Percentiles rank a stretch among this genome's conserved stretches.
Evolutionary conservation across 2,888 invertebrate species (phyloP).

Genomic region (Dryobotodes eremita): DNA sequence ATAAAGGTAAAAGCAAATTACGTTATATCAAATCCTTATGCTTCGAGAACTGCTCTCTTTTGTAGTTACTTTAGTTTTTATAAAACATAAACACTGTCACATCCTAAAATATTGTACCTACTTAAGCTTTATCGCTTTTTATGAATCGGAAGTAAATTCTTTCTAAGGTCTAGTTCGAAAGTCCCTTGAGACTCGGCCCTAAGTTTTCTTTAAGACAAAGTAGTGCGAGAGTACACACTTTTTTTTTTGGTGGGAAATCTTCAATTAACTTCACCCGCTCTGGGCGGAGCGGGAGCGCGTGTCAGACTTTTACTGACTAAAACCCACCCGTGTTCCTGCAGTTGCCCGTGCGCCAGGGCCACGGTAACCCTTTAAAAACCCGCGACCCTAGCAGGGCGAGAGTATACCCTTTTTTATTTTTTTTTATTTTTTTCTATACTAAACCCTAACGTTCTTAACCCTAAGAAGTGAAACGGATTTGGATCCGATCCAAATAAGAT

Average conservation of each 20-base stretch:
- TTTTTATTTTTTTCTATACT: no score
- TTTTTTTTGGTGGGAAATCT: no score
- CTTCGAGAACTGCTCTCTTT: background rate
- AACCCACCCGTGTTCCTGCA: no score
- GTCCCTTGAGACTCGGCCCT: constrained; percentile 20
- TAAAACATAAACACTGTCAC: background rate
- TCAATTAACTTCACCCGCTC: no score
- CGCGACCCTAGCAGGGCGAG: no score
- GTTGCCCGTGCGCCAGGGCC: no score
- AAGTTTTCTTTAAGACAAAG: constrained; percentile 20
- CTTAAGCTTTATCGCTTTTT: background rate
- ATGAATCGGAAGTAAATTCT: background rate
- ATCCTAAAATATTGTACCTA: background rate
- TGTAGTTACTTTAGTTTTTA: constrained; percentile 9
- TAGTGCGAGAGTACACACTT: background rate
- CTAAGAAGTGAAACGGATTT: constrained; percentile 38
- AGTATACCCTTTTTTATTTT: no score
- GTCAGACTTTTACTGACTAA: no score
- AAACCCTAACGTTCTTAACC: no score
- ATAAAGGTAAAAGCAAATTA: constrained; percentile 42
- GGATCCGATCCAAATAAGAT: constrained; percentile 59
- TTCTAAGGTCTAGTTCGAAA: background rate
- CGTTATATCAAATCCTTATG: constrained; percentile 1
- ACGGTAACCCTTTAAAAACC: no score
- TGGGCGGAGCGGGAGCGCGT: no score